Percentiles rank a stretch among this genome's conserved stretches.
These are phyloP conservation scores for Seriola rivoliana DNA, from an alignment of 2,113 vertebrate species.

Conservation along the genomic window DNA sequence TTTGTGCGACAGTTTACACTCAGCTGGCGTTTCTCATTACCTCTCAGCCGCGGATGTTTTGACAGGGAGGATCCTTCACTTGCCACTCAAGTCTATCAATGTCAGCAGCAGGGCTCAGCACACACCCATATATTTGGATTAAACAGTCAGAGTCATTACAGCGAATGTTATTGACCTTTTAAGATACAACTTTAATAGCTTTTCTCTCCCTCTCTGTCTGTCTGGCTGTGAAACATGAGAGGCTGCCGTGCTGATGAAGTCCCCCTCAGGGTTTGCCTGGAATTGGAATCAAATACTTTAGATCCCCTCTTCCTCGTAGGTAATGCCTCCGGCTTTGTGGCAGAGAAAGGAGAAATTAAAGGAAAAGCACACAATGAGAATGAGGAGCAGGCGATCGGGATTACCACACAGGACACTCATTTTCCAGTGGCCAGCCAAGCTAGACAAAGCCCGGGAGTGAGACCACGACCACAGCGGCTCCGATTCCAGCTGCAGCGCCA, in stretches of 20 bases:
- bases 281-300: slow-evolving; percentile 84
- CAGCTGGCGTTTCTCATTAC: slow-evolving; percentile 89
- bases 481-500: not conserved
- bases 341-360: slow-evolving; percentile 69
- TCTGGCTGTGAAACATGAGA: slow-evolving; percentile 56
- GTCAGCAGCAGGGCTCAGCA: slow-evolving; percentile 85
- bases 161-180: slow-evolving; percentile 85
- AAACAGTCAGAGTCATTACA: slow-evolving; percentile 87
- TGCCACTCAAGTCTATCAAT: slow-evolving; percentile 92
- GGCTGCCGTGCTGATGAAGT: slow-evolving; percentile 79
- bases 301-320: slow-evolving; percentile 68
- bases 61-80: slow-evolving; percentile 86
- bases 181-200: slow-evolving; percentile 82
- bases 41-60: slow-evolving; percentile 83
- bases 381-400: slow-evolving; percentile 73
- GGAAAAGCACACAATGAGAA: slow-evolving; percentile 73
- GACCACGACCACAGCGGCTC: slow-evolving; percentile 2
- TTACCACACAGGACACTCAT: slow-evolving; percentile 73
- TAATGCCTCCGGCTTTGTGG: slow-evolving; percentile 74
- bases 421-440: slow-evolving; percentile 72
- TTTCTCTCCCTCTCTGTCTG: slow-evolving; percentile 65
- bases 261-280: slow-evolving; percentile 74
- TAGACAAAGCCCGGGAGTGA: slow-evolving; percentile 55
- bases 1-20: slow-evolving; percentile 84
- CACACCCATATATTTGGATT: slow-evolving; percentile 86